Percentiles rank a stretch among this genome's conserved stretches.
Conservation (phyloP, 2,113 vertebrate species). For the Leptobrachium leishanense region DNA sequence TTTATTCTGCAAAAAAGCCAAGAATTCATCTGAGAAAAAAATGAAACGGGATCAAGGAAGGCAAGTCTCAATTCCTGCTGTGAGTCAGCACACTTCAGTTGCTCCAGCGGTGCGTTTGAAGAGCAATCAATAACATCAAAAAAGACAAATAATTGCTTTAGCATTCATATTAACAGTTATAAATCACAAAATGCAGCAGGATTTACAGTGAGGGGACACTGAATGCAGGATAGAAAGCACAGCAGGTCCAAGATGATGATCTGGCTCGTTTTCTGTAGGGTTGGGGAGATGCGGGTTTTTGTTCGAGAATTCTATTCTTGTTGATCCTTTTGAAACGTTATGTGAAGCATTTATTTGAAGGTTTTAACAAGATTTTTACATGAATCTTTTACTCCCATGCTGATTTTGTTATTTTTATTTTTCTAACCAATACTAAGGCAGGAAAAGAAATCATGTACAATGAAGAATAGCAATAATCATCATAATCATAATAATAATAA, state of each 20-base stretch:
- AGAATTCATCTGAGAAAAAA: neutral
- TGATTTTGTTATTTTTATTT: no score
- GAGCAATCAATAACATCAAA: conserved; percentile 40
- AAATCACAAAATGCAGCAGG: conserved; percentile 9
- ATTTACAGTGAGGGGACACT: neutral
- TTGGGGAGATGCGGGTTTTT: neutral
- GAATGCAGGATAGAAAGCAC: neutral
- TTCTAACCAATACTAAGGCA: no score
- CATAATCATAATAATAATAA: no score
- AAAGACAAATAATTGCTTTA: conserved; percentile 43
- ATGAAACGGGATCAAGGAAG: neutral
- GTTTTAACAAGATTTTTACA: neutral
- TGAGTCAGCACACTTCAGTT: conserved; percentile 11
- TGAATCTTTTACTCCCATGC: no score
- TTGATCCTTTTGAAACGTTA: neutral
- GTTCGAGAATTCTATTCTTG: neutral
- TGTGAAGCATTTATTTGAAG: neutral
- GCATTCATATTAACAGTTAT: conserved; percentile 32
- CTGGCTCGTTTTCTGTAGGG: conserved; percentile 13
- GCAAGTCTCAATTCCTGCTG: neutral
- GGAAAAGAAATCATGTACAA: no score
- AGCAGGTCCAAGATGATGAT: conserved; percentile 10
- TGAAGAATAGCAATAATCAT: no score
- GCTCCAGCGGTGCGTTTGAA: conserved; percentile 10
- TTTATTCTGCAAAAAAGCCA: neutral